Evolutionary conservation across 1,140 invertebrate species (phyloP), one percentile per base, ranked within the genome.

Genomic region (Drosophila melanica): DNA sequence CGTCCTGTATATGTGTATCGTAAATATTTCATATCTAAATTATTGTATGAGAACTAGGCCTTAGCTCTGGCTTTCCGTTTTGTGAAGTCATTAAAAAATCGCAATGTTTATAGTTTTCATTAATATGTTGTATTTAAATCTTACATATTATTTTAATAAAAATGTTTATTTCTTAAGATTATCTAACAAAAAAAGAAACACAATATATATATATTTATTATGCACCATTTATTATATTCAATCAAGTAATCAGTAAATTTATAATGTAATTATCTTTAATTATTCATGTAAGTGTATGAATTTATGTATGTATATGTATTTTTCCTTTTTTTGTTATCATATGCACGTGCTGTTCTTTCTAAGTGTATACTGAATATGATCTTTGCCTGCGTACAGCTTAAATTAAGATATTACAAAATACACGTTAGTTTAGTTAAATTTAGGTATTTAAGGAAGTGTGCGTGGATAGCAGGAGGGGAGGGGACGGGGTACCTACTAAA

Each of bases 171-270:
- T n/a, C n/a, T n/a, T n/a, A n/a, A n/a, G n/a, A n/a, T n/a, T n/a
- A n/a, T n/a, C n/a, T n/a, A n/a, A n/a, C n/a, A n/a, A n/a, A n/a
- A n/a, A n/a, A n/a, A n/a, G n/a, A n/a, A n/a, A n/a, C n/a, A n/a
- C 18, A 10, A 14, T 44, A 20, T 59, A 66, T 59, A 66, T 75
- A 82, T 62, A 60, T 77, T 81, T 81, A 81, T 65, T 82, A 79
- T 82, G 80, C 80, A 82, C 80, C 80, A 82, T 82, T 82, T 79
- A 82, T 82, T 82, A 65, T 76, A 79, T 75, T 84, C 66, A 84
- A 79, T 84, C 69, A 84, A 82, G 62, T 84, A 84, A 74, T 82
- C 77, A 67, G 70, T 78, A 82, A 57, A 44, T 37, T 78, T 74
- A 80, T 59, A 12, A 60, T 50, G 41, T 70, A 69, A 69, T 55